Evolutionary conservation across 2,888 invertebrate species (phyloP).

Genomic region (Dolichomitus sp.): DNA sequence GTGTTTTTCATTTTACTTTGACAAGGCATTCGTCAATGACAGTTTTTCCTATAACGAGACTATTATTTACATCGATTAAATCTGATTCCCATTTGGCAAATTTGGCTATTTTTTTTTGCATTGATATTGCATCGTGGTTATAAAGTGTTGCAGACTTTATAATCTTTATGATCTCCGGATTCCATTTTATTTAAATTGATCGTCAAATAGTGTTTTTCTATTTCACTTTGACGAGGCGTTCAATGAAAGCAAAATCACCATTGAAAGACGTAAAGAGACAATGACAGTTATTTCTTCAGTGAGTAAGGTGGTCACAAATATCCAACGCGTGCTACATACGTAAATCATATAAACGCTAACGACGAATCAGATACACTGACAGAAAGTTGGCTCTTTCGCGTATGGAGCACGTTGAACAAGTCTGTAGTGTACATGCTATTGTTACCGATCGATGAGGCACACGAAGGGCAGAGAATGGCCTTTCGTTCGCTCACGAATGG

Average conservation of each 20-base stretch:
- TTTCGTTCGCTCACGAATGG: slow-evolving; percentile 47
- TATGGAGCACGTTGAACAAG: slow-evolving; percentile 35
- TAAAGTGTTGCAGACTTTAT: background rate
- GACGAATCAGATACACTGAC: slow-evolving; percentile 59
- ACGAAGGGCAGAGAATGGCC: slow-evolving; percentile 59
- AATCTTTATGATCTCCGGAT: background rate
- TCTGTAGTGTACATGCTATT: slow-evolving; percentile 30
- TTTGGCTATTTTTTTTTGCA: background rate
- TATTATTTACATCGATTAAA: background rate
- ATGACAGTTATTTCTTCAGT: background rate
- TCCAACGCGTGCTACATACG: slow-evolving; percentile 42
- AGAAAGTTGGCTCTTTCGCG: slow-evolving; percentile 42
- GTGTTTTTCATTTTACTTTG: background rate
- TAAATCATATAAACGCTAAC: slow-evolving; percentile 64
- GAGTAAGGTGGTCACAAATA: slow-evolving; percentile 29
- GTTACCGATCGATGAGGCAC: slow-evolving; percentile 51
- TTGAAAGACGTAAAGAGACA: background rate
- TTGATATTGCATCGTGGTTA: too few relatives aligned
- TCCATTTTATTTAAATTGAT: too few relatives aligned
- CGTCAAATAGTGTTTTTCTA: background rate
- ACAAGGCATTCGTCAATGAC: background rate
- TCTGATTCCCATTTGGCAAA: background rate
- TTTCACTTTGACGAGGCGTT: background rate
- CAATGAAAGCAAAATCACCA: background rate
- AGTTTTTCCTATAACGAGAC: too few relatives aligned